Base-by-base conservation (phyloP, 2,113 vertebrate genomes). In the Symphodus melops region DNA sequence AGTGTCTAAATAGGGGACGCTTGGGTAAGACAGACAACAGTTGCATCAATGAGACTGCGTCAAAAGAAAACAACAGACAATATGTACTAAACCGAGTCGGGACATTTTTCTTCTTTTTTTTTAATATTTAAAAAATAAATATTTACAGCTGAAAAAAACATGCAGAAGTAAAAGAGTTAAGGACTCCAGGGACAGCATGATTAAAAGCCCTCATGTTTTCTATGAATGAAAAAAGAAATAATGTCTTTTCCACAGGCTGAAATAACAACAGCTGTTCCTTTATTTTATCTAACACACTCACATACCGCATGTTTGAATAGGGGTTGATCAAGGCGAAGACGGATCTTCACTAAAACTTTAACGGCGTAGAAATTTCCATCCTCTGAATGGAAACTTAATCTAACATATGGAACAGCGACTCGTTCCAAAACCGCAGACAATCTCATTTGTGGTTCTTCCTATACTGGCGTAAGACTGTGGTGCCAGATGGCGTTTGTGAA, bases 401-500 rank as follows among this genome's bases (percentile, higher is more conserved):
- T 62, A 75, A 49, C 48, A 62, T 19, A 61, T 20, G 55, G 12
- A 4, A 46, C 16, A 6, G 19, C 20, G 48, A 62, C 8, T 55
- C 57, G 23, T 20, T 57, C 48, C 25, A 49, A 61, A 79, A 58
- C 37, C 16, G 44, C 53, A 52, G 5, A 52, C 33, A 77, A 61
- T 74, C 14, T 10, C n/a, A 49, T 28, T 63, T 68, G 46, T 61
- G 36, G 61, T 57, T 19, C 36, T 73, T 77, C 71, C 48, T 28
- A 5, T 79, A 56, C 66, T 59, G 66, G 77, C 17, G 39, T 59
- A n/a, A 23, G 39, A 44, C 54, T 57, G 54, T 39, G 37, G 46
- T 63, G 79, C 70, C 86, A 85, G 83, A 86, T 85, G 83, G 81
- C 36, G 3, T 67, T 77, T 66, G 41, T 78, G 68, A 83, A 71